phyloP scores from a whole-genome alignment of 2,888 invertebrate species.

The Branchellion lobata region DNA sequence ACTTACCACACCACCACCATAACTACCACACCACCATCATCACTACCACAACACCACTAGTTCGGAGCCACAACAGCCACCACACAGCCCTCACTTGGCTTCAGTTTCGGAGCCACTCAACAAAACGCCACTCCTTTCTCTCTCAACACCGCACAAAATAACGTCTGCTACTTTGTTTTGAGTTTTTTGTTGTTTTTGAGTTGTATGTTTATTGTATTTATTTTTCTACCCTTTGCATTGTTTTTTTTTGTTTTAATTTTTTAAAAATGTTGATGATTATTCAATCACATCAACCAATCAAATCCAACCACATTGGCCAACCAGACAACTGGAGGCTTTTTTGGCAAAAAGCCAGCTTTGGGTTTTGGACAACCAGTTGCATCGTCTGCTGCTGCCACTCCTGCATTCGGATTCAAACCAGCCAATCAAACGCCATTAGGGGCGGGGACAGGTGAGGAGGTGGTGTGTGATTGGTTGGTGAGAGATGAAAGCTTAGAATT shows the following conservation, averaged over 20 bases:
- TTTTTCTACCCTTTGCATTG: too few relatives aligned
- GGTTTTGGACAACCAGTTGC: slow-evolving; percentile 46
- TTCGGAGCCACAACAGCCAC: slow-evolving; percentile 47
- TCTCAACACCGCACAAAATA: neutral
- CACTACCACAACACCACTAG: neutral
- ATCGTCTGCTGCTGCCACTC: slow-evolving; percentile 40
- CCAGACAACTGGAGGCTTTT: slow-evolving; percentile 56
- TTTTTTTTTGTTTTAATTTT: too few relatives aligned
- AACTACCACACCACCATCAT: too few relatives aligned
- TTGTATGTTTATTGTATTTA: neutral
- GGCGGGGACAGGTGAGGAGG: neutral
- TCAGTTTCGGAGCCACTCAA: slow-evolving; percentile 27
- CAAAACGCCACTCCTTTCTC: slow-evolving; percentile 48
- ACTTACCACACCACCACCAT: too few relatives aligned
- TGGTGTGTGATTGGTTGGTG: too few relatives aligned
- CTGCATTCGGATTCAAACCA: slow-evolving; percentile 42
- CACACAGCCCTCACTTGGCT: slow-evolving; percentile 24
- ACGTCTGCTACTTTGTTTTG: slow-evolving; percentile 2
- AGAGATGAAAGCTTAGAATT: too few relatives aligned
- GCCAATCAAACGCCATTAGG: slow-evolving; percentile 17
- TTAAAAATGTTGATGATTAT: too few relatives aligned
- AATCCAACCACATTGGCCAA: too few relatives aligned
- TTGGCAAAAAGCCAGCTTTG: slow-evolving; percentile 61
- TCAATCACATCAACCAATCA: too few relatives aligned
- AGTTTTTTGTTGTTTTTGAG: neutral